Evolutionary conservation across 2,113 vertebrate genomes (phyloP).

Genomic region (Oceanites oceanicus): DNA sequence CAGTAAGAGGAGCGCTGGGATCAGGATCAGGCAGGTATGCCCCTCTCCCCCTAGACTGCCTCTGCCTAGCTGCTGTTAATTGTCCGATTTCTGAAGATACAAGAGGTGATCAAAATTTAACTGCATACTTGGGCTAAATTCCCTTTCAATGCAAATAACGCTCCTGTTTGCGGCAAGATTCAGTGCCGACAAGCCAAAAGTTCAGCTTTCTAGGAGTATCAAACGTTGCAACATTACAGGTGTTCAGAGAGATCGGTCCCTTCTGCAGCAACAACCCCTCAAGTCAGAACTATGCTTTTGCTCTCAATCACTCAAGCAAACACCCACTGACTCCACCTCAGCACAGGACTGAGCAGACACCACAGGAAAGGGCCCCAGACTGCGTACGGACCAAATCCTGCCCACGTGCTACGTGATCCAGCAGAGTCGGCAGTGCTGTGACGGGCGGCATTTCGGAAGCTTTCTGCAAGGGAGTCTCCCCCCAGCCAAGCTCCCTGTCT

Average conservation of each 20-base stretch:
- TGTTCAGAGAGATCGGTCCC: not conserved
- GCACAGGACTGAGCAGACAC: not conserved
- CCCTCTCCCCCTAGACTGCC: not conserved
- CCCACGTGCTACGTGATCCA: not conserved
- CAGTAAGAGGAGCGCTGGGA: not conserved
- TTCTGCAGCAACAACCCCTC: not conserved
- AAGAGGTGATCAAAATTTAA: not conserved
- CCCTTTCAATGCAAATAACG: not conserved
- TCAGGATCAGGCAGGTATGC: not conserved
- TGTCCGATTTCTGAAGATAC: not conserved
- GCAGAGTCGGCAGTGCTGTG: not conserved
- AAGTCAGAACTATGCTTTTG: not conserved
- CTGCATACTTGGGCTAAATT: not conserved
- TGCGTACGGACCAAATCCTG: not conserved
- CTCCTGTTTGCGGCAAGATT: not conserved
- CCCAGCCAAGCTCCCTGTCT: not conserved
- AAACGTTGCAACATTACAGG: not conserved
- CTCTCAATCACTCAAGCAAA: not conserved
- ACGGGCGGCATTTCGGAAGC: rapidly evolving
- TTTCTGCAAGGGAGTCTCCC: not conserved
- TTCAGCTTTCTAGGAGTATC: constrained; percentile 26
- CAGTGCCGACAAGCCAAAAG: not conserved
- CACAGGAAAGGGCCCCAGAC: not conserved
- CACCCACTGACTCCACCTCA: not conserved
- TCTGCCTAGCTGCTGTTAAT: not conserved